phyloP scores from a whole-genome alignment of 2,113 vertebrate genomes.

The Lichenostomus cassidix region DNA sequence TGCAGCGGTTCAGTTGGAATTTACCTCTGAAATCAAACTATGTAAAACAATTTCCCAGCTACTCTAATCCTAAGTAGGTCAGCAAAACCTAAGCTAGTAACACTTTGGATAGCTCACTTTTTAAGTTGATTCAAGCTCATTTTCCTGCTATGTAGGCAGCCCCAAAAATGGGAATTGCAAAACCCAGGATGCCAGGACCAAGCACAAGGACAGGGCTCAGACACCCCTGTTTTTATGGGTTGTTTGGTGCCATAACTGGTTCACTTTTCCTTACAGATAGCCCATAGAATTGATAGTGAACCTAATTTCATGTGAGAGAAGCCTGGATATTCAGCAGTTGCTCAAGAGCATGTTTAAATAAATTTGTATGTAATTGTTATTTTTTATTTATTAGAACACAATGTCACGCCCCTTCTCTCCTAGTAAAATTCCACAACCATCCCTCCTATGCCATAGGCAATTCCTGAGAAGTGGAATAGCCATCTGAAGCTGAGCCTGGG shows the following conservation, averaged over 20 bases:
- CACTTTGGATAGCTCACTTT: not conserved
- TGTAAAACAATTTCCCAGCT: not conserved
- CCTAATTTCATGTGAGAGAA: not conserved
- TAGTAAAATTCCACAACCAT: not conserved
- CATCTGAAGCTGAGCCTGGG: not conserved
- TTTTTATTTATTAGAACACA: not conserved
- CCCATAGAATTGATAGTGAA: not conserved
- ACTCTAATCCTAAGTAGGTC: not conserved
- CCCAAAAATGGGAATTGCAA: not conserved
- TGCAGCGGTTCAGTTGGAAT: not conserved
- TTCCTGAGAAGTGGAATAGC: not conserved
- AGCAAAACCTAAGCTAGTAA: not conserved
- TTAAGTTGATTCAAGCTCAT: not conserved
- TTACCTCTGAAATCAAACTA: not conserved
- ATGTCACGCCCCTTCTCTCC: not conserved
- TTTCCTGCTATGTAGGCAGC: not conserved
- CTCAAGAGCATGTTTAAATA: not conserved
- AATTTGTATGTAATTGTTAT: not conserved
- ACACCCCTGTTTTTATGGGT: accelerated
- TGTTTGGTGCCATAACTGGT: not conserved
- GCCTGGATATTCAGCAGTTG: not conserved
- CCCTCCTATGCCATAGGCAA: not conserved
- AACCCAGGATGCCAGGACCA: not conserved
- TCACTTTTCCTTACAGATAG: not conserved
- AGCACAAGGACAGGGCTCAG: not conserved